Evolutionary conservation across 2,113 vertebrate genomes (phyloP).

Genomic region (Hystrix brachyura): DNA sequence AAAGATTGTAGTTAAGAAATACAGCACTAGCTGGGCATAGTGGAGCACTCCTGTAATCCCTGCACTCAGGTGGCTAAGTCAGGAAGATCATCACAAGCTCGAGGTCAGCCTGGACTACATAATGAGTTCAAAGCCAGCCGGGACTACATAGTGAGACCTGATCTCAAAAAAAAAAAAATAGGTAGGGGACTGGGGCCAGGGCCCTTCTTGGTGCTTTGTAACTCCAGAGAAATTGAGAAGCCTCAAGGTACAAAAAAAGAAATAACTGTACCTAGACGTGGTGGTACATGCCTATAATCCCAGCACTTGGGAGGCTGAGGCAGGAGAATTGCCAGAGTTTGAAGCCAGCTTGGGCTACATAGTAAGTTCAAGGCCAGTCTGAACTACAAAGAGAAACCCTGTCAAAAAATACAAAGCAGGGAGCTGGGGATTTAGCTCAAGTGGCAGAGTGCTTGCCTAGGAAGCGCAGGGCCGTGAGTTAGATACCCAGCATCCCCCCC

Average conservation of each 20-base stretch:
- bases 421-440: too few relatives aligned
- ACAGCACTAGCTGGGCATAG: background rate
- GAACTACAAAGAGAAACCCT: background rate
- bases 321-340: background rate
- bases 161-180: background rate
- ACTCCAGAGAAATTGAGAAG: conserved; percentile 1
- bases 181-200: background rate
- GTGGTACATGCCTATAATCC: background rate
- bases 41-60: background rate
- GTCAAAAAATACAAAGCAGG: too few relatives aligned
- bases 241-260: background rate
- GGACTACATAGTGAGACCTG: background rate
- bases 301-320: background rate
- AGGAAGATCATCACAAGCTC: background rate
- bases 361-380: background rate
- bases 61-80: background rate
- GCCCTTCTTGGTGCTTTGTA: background rate
- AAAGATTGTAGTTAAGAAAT: background rate
- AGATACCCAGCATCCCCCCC: too few relatives aligned
- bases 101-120: too few relatives aligned
- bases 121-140: background rate
- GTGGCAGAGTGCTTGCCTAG: too few relatives aligned
- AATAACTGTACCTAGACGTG: background rate
- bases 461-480: too few relatives aligned
- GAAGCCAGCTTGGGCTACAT: background rate